Conservation (phyloP, 1,140 invertebrate species). For the Delia radicum region DNA sequence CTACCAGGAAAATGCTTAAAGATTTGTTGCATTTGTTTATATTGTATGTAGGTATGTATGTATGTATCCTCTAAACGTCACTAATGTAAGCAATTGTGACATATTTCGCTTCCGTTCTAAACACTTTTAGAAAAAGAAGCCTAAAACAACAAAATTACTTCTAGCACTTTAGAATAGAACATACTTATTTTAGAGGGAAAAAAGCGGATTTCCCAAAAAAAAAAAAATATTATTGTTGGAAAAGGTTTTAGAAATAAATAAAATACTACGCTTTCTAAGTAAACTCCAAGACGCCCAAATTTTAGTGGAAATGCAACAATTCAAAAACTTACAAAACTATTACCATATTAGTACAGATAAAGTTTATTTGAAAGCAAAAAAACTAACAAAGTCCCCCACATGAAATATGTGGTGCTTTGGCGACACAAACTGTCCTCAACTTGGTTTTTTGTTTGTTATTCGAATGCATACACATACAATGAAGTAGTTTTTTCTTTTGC, state of each 20-base stretch:
- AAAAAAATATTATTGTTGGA: not conserved
- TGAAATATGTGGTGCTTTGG: slow-evolving; percentile 21
- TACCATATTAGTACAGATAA: not conserved
- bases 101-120: not conserved
- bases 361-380: not conserved
- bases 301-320: not conserved
- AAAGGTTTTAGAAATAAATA: not conserved
- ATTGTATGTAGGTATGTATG: not conserved
- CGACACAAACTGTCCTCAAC: slow-evolving; percentile 22
- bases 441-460: not conserved
- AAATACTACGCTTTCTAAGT: not conserved
- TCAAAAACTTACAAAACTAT: not conserved
- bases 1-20: not conserved
- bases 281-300: not conserved
- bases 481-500: no score
- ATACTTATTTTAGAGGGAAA: not conserved
- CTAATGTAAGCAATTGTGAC: no score
- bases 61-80: not conserved
- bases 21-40: slow-evolving; percentile 11
- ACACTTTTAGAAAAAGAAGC: not conserved
- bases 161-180: not conserved
- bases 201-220: not conserved
- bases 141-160: not conserved
- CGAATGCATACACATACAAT: no score
- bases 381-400: not conserved